phyloP scores from a whole-genome alignment of 2,888 invertebrate species.

The Drosophila vallismaia region DNA sequence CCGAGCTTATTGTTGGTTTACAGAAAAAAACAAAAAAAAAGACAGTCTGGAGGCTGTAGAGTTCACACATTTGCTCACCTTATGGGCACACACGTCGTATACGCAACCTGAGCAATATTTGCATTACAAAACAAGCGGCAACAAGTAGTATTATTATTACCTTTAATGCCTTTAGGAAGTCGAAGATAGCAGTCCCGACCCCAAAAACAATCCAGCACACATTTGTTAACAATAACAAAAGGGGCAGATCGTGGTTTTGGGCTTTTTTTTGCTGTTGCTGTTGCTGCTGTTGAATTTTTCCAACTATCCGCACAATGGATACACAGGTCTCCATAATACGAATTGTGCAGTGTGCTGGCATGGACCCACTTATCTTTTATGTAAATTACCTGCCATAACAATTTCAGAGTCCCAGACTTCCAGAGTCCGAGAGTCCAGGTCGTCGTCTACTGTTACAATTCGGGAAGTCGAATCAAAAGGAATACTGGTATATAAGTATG shows the following conservation, averaged over 20 bases:
- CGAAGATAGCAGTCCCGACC: constrained; percentile 46
- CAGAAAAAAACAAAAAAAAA: not conserved
- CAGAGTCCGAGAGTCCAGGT: constrained; percentile 22
- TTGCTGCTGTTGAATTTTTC: constrained; percentile 47
- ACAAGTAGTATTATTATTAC: constrained; percentile 72
- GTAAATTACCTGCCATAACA: constrained; percentile 77
- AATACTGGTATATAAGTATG: constrained; percentile 25
- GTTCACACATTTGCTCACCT: constrained; percentile 46
- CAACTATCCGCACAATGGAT: constrained; percentile 56
- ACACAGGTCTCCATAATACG: constrained; percentile 72
- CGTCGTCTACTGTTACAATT: constrained; percentile 63
- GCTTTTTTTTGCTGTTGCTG: not conserved
- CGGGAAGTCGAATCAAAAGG: constrained; percentile 62
- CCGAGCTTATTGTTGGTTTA: constrained; percentile 47
- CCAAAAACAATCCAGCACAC: constrained; percentile 30
- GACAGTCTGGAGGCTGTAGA: constrained; percentile 17
- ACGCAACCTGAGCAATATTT: constrained; percentile 75
- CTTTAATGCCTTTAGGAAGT: constrained; percentile 81
- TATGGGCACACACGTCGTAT: constrained; percentile 72
- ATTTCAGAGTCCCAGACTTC: constrained; percentile 38
- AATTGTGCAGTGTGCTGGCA: constrained; percentile 64
- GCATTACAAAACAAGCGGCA: constrained; percentile 71
- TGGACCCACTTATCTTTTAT: constrained; percentile 72
- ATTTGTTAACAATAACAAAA: constrained; percentile 68
- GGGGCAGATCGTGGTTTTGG: constrained; percentile 55